Percentiles rank a stretch among this genome's conserved stretches.
Evolutionary conservation across 2,113 vertebrate genomes (phyloP).

Genomic region (Amazona vittata): DNA sequence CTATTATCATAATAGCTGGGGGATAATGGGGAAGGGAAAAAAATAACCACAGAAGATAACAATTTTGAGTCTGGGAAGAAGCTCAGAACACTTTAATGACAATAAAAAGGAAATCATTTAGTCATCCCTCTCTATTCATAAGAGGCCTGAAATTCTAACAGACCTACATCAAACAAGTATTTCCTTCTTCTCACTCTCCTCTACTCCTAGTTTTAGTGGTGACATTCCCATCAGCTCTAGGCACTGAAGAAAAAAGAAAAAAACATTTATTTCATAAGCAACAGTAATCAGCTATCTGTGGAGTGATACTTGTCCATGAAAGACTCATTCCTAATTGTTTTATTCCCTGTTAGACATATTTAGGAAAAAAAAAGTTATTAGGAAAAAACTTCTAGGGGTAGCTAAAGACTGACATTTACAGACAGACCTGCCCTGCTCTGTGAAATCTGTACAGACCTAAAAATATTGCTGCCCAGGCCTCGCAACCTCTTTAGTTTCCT

Average conservation of each 20-base stretch:
- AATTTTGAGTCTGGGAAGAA: background rate
- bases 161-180: background rate
- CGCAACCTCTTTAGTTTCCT: background rate
- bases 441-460: background rate
- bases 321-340: background rate
- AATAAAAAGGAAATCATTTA: background rate
- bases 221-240: background rate
- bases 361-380: background rate
- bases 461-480: background rate
- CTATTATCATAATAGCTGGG: background rate
- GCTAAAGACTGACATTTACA: background rate
- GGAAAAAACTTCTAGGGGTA: background rate
- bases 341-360: background rate
- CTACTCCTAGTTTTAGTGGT: background rate
- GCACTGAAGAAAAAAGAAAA: background rate
- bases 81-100: background rate
- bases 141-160: background rate
- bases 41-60: background rate
- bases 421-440: background rate
- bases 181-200: background rate
- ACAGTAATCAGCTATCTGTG: background rate
- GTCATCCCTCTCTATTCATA: background rate
- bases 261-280: background rate
- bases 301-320: background rate
- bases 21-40: rapidly evolving